Percentiles rank a stretch among this genome's conserved stretches.
Conservation (phyloP, 2,888 invertebrate species). For the Reticulitermes lucifugus region DNA sequence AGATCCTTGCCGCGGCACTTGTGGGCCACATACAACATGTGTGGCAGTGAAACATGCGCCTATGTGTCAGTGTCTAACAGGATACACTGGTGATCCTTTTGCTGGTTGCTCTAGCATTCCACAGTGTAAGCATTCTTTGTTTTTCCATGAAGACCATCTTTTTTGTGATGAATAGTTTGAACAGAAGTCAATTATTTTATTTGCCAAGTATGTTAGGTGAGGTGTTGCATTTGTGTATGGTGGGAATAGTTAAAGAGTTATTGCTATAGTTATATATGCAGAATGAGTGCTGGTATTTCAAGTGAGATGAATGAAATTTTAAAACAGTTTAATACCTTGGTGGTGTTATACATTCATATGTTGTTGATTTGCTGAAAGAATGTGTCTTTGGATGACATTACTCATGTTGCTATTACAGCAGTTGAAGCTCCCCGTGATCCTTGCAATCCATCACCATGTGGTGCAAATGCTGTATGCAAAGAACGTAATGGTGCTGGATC, state of each 20-base stretch:
- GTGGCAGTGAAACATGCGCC: constrained; percentile 86
- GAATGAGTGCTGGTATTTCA: no score
- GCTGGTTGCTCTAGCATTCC: constrained; percentile 72
- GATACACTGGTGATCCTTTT: constrained; percentile 88
- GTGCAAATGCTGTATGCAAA: constrained; percentile 85
- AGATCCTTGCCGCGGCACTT: constrained; percentile 88
- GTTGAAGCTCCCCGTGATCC: constrained; percentile 77
- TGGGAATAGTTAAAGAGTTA: no score
- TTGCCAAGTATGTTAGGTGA: no score
- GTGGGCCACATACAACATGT: constrained; percentile 83
- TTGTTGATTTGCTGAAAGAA: no score
- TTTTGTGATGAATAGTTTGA: no score
- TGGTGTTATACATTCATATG: no score
- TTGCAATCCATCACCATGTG: constrained; percentile 89
- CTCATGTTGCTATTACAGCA: constrained; percentile 32
- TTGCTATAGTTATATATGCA: no score
- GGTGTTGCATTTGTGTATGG: no score
- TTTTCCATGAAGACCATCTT: no score
- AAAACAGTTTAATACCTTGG: no score
- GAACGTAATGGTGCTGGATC: constrained; percentile 86
- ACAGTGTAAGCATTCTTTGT: constrained; percentile 59
- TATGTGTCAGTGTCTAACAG: constrained; percentile 82
- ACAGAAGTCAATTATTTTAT: no score
- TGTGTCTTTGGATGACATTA: background rate
- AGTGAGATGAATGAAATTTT: no score